Conservation (phyloP, 2,797 vertebrate species). For the Cyclura pinguis region DNA sequence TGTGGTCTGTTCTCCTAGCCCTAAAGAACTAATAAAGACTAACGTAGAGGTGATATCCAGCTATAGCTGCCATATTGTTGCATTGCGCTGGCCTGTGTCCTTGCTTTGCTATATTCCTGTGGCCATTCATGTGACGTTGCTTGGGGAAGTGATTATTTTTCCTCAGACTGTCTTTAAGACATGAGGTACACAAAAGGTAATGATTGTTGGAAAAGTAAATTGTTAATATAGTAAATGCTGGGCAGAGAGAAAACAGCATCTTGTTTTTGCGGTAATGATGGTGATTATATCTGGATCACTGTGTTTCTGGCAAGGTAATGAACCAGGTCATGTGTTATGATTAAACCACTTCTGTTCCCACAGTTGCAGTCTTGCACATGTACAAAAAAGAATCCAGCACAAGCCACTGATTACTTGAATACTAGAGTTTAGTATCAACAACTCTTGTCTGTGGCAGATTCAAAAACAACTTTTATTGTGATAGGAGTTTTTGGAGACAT, state of each 20-base stretch:
- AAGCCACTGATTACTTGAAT: neutral
- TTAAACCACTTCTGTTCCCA: slow-evolving; percentile 1
- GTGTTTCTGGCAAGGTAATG: slow-evolving; percentile 28
- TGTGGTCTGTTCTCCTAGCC: neutral
- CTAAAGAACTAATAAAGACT: neutral
- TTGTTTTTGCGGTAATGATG: slow-evolving; percentile 17
- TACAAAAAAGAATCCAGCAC: neutral
- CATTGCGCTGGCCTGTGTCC: too few species aligned
- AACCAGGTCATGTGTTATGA: neutral
- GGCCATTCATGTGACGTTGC: neutral
- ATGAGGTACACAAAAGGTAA: neutral
- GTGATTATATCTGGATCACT: neutral
- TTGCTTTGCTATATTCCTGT: neutral
- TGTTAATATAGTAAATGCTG: neutral
- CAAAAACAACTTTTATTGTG: neutral
- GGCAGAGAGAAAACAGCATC: neutral
- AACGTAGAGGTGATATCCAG: neutral
- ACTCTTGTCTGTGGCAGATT: neutral
- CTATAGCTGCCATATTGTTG: neutral
- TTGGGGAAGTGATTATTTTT: neutral
- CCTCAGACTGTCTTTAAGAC: neutral
- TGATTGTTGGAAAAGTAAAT: neutral
- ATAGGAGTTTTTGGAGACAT: neutral
- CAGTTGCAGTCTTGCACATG: neutral
- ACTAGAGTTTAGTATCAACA: too few species aligned